Evolutionary conservation across 2,113 vertebrate species (phyloP).

Genomic region (Paramisgurnus dabryanus): DNA sequence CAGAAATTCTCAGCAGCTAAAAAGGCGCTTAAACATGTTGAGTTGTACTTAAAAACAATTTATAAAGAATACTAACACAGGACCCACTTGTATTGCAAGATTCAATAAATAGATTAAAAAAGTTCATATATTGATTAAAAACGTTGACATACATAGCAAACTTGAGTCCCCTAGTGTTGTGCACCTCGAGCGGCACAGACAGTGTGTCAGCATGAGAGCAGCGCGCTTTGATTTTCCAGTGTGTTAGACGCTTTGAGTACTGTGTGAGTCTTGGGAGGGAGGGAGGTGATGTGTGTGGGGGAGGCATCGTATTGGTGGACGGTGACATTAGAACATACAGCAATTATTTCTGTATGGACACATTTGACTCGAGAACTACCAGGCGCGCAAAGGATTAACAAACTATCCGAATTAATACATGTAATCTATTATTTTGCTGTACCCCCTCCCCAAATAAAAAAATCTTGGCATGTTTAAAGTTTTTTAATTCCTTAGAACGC

Average conservation of each 20-base stretch:
- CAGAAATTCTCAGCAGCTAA: constrained; percentile 50
- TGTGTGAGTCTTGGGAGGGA: constrained; percentile 55
- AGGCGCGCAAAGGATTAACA: constrained; percentile 2
- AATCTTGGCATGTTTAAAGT: background rate
- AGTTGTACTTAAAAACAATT: background rate
- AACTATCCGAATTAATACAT: background rate
- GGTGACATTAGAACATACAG: constrained; percentile 61
- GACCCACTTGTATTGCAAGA: background rate
- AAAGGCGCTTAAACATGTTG: constrained; percentile 7
- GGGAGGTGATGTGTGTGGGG: constrained; percentile 58
- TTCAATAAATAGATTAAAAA: background rate
- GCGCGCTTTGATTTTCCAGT: constrained; percentile 76
- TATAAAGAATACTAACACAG: background rate
- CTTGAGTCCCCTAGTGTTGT: constrained; percentile 43
- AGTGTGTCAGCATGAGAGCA: constrained; percentile 51
- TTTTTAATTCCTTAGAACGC: background rate
- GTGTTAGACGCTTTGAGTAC: constrained; percentile 73
- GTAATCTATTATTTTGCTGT: background rate
- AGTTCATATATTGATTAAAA: constrained; percentile 3
- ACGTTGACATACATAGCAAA: constrained; percentile 20
- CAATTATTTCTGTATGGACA: constrained; percentile 79
- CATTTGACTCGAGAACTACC: constrained; percentile 72
- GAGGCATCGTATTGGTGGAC: constrained; percentile 77
- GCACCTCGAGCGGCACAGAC: constrained; percentile 59
- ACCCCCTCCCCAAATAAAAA: background rate